phyloP scores from a whole-genome alignment of 1,140 invertebrate genomes.

The Pectinophora gossypiella region DNA sequence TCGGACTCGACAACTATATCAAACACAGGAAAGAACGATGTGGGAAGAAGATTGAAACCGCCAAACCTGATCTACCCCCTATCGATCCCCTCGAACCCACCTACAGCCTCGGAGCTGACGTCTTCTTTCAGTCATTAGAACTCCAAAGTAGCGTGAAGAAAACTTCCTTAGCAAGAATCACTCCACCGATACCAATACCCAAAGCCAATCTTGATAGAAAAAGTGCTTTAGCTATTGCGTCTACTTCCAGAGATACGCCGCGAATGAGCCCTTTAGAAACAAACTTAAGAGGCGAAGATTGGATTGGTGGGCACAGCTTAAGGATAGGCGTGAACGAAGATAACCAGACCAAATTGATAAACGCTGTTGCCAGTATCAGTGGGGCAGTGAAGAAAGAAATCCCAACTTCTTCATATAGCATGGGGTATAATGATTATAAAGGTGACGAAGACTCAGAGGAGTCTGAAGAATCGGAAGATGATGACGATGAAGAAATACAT shows the following conservation, averaged over 20 bases:
- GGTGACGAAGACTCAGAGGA: conserved; percentile 75
- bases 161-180: conserved; percentile 56
- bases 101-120: conserved; percentile 83
- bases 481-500: conserved; percentile 77
- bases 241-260: conserved; percentile 48
- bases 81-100: conserved; percentile 58
- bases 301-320: conserved; percentile 77
- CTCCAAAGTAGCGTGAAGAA: conserved; percentile 85
- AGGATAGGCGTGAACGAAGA: conserved; percentile 72
- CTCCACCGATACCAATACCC: conserved; percentile 53
- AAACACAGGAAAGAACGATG: conserved; percentile 84
- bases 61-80: conserved; percentile 41
- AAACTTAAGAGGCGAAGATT: conserved; percentile 72
- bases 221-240: conserved; percentile 33
- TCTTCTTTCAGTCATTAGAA: conserved; percentile 90
- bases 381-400: conserved; percentile 72
- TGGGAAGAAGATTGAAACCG: conserved; percentile 51
- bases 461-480: conserved; percentile 75
- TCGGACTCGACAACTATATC: conserved; percentile 89
- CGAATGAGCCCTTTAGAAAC: conserved; percentile 62
- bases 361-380: conserved; percentile 77
- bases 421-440: conserved; percentile 71
- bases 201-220: conserved; percentile 65
- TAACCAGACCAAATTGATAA: conserved; percentile 78
- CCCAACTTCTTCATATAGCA: conserved; percentile 54